These are phyloP conservation scores for Mirounga angustirostris DNA, from an alignment of 2,113 vertebrate species.

Conservation along the genomic window DNA sequence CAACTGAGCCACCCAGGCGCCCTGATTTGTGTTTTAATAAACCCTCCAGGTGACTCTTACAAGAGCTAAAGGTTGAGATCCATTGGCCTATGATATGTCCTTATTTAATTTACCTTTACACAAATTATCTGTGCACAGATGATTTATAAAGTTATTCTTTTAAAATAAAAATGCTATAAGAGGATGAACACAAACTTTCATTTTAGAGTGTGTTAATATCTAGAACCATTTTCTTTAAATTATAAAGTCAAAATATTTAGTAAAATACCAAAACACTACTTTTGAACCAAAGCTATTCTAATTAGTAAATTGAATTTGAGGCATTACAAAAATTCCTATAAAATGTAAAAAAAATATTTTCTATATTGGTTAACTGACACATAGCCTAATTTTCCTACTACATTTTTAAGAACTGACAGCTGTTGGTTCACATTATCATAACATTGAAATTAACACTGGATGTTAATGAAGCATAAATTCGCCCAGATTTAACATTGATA, in stretches of 20 bases:
- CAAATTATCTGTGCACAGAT: neutral
- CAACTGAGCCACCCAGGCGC: too few relatives aligned
- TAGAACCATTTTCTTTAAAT: neutral
- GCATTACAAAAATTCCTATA: neutral
- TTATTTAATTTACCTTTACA: neutral
- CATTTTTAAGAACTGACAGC: neutral
- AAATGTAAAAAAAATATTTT: neutral
- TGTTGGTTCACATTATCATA: neutral
- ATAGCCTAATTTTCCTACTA: neutral
- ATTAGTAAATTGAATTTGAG: neutral
- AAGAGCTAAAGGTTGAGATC: neutral
- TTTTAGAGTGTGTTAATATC: neutral
- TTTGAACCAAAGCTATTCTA: constrained; percentile 45
- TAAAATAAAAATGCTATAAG: neutral
- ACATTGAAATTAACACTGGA: neutral
- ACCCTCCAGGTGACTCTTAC: neutral
- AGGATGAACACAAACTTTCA: neutral
- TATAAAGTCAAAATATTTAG: constrained; percentile 8
- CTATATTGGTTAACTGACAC: neutral
- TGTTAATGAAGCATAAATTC: constrained; percentile 6
- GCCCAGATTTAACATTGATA: neutral
- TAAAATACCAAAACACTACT: neutral
- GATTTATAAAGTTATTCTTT: neutral
- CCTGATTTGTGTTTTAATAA: neutral
- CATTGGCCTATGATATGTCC: fast-evolving